phyloP scores from a whole-genome alignment of 2,797 vertebrate species.

The Rhabdomys pumilio region DNA sequence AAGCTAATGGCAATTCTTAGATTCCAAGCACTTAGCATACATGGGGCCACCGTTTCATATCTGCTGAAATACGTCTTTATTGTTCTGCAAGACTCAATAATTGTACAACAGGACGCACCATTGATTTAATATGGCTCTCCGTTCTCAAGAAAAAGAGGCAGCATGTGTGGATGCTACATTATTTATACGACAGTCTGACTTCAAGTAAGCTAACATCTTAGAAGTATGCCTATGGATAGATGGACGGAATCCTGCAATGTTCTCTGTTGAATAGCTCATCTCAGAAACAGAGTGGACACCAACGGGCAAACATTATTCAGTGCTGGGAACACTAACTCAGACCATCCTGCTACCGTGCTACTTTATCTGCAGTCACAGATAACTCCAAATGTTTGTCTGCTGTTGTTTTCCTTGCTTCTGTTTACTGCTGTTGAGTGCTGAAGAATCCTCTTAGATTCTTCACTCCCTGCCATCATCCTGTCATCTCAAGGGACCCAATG shows the following conservation, averaged over 20 bases:
- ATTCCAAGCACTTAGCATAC: background rate
- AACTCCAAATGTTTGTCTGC: background rate
- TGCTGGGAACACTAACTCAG: background rate
- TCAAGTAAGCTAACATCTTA: slow-evolving; percentile 15
- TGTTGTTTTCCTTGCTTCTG: slow-evolving; percentile 35
- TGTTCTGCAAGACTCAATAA: slow-evolving; percentile 26
- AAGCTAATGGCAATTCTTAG: background rate
- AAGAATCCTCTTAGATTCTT: background rate
- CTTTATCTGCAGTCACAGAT: background rate
- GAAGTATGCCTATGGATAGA: background rate
- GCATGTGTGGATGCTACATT: background rate
- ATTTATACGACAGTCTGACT: slow-evolving; percentile 54
- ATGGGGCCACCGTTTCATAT: background rate
- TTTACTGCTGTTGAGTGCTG: background rate
- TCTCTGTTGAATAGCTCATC: background rate
- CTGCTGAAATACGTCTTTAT: slow-evolving; percentile 1
- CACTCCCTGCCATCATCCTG: background rate
- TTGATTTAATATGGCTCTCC: slow-evolving; percentile 44
- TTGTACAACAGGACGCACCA: background rate
- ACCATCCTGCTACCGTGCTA: background rate
- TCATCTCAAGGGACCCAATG: too few species aligned
- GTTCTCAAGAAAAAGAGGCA: background rate
- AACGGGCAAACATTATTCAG: background rate
- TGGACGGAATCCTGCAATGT: slow-evolving; percentile 61
- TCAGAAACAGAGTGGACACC: slow-evolving; percentile 15